Evolutionary conservation across 2,888 invertebrate genomes (phyloP).

Genomic region (Eucriotettix oculatus): DNA sequence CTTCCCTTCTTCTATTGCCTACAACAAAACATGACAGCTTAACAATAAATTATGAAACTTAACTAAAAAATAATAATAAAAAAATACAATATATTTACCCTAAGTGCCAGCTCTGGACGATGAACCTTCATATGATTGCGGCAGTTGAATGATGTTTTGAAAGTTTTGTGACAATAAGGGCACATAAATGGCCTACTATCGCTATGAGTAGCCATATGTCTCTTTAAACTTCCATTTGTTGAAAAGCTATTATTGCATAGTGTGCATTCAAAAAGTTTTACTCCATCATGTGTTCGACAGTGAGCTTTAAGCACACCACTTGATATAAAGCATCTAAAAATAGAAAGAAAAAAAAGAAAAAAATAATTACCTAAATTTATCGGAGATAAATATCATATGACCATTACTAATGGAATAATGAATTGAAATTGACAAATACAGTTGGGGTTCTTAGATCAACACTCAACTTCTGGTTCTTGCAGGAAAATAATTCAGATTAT

Average conservation of each 20-base stretch:
- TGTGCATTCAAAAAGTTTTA: constrained; percentile 32
- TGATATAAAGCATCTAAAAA: constrained; percentile 30
- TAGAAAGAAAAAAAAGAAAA: not conserved
- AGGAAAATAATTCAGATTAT: not conserved
- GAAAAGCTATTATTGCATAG: constrained; percentile 26
- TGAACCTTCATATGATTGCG: constrained; percentile 48
- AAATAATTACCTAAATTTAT: not conserved
- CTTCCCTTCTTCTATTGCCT: not conserved
- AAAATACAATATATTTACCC: not conserved
- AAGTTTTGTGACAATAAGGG: constrained; percentile 40
- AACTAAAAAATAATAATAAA: too few species aligned
- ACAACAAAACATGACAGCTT: not conserved
- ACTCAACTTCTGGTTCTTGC: not conserved
- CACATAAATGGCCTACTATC: constrained; percentile 35
- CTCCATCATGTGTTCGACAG: constrained; percentile 32
- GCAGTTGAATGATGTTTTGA: constrained; percentile 40
- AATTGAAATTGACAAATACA: not conserved
- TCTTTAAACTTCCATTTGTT: constrained; percentile 34
- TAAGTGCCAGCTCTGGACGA: constrained; percentile 31
- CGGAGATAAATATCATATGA: not conserved
- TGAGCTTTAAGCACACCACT: constrained; percentile 38
- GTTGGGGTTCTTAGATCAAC: not conserved
- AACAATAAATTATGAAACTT: too few species aligned
- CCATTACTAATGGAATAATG: too few species aligned
- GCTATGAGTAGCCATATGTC: constrained; percentile 32